Evolutionary conservation across 2,888 invertebrate genomes (phyloP), one percentile per base, ranked within the genome.

Genomic region (Mimachlamys varia): DNA sequence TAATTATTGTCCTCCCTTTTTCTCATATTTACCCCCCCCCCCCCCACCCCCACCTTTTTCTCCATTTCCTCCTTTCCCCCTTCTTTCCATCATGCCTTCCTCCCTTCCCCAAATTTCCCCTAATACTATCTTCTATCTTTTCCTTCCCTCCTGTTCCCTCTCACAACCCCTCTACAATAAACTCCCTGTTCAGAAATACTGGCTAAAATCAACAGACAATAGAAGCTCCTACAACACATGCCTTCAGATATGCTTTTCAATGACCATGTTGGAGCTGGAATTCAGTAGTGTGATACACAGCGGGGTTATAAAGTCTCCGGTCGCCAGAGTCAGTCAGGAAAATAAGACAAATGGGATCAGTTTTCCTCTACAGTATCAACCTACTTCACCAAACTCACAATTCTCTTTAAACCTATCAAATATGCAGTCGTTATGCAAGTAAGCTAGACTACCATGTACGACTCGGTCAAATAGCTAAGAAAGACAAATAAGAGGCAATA

Each of bases 181-280:
- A 44, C 44, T 53, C 53, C 17, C 22, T n/a, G 62, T 62, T 62
- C 62, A 62, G 22, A 62, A 22, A 62, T n/a, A 62, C 22, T n/a
- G 62, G 62, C 3, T 10, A 62, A 62, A 76, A 33, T 15, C 27
- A 76, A 33, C 17, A 33, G 76, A 76, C 76, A 76, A 33, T 76
- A 33, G 76, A 76, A 76, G 15, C n/a, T 33, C 58, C 27, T 27
- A 27, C 10, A 33, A 76, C 76, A 76, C 76, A 76, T 76, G 76
- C 76, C 33, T 76, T 76, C 76, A 76, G 76, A 76, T 76, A 76
- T 76, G 76, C 76, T 76, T 76, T 76, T 76, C 4, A 76, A 27
- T 27, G 27, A 33, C 33, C 76, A 76, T 76, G 33, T 33, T 76
- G 33, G 27, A n/a, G 5, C 27, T 76, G 62, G 62, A n/a, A n/a